Conservation (phyloP, 2,888 invertebrate species). For the Agonopterix subpropinquella region DNA sequence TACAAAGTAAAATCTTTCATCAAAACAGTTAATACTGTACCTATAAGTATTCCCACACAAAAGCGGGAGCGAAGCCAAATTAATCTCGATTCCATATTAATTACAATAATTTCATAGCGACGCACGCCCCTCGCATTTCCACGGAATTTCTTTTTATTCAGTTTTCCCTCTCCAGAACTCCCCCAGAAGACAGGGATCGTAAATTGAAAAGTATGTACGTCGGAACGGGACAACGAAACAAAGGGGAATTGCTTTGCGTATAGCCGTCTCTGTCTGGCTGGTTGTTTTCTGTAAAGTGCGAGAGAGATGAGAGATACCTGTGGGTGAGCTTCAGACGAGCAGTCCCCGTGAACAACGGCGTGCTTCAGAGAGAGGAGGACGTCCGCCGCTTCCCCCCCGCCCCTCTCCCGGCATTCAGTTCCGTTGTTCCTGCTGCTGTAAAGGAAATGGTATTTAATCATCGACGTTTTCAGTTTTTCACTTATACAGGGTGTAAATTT, state of each 20-base stretch:
- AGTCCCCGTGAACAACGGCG: slow-evolving; percentile 88
- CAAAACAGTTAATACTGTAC: not conserved
- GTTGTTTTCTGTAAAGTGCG: slow-evolving; percentile 5
- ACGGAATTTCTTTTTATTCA: slow-evolving; percentile 13
- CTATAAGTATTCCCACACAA: slow-evolving; percentile 6
- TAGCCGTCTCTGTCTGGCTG: slow-evolving; percentile 19
- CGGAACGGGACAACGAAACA: not conserved
- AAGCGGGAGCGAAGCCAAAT: slow-evolving; percentile 22
- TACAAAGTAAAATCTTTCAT: too few species aligned
- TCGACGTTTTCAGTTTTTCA: too few species aligned
- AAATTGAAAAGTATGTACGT: not conserved
- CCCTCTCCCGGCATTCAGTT: slow-evolving; percentile 73
- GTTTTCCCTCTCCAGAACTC: slow-evolving; percentile 19
- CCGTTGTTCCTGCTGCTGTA: slow-evolving; percentile 52
- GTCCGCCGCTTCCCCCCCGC: slow-evolving; percentile 86
- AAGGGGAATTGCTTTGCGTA: slow-evolving; percentile 4
- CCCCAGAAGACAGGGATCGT: slow-evolving; percentile 11
- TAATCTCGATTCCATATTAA: slow-evolving; percentile 36
- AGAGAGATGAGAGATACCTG: slow-evolving; percentile 58
- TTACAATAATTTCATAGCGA: slow-evolving; percentile 32
- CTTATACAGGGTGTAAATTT: too few species aligned
- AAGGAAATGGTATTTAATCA: not conserved
- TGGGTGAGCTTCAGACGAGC: slow-evolving; percentile 64
- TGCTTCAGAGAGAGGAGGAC: slow-evolving; percentile 91
- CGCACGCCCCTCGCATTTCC: slow-evolving; percentile 17